A percentile compares a stretch with the other conserved stretches of the same genome.
These are phyloP conservation scores for Exocentrus adspersus DNA, from an alignment of 2,888 invertebrate species.

Conservation along the genomic window DNA sequence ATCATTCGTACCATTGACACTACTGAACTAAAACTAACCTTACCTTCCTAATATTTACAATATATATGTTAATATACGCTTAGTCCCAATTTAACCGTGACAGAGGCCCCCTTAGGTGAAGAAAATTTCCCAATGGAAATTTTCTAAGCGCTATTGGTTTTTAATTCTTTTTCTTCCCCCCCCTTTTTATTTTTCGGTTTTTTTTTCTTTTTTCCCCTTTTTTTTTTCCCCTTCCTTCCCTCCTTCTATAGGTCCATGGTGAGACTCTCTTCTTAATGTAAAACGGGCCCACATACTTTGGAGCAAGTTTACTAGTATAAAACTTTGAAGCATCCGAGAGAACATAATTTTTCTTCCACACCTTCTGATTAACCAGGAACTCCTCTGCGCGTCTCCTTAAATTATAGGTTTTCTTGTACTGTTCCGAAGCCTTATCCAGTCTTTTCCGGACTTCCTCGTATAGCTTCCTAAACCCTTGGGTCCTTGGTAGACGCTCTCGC, in stretches of 20 bases:
- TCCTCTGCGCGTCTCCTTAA: neutral
- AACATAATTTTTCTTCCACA: neutral
- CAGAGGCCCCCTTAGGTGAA: too few species aligned
- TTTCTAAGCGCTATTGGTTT: too few species aligned
- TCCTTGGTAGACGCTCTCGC: neutral
- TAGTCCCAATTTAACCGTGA: too few species aligned
- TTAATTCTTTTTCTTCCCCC: too few species aligned
- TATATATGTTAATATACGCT: too few species aligned
- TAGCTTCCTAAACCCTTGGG: neutral
- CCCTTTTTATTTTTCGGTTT: too few species aligned
- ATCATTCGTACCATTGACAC: too few species aligned
- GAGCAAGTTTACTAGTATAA: neutral
- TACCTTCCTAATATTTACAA: too few species aligned
- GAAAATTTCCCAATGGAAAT: too few species aligned
- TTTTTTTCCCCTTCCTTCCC: too few species aligned
- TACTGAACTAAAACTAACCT: too few species aligned
- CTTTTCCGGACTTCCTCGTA: neutral
- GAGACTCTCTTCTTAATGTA: neutral
- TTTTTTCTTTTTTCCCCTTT: too few species aligned
- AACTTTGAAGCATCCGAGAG: neutral
- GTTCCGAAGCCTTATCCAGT: neutral
- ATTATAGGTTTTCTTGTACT: neutral
- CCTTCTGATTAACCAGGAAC: neutral
- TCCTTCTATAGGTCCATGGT: neutral
- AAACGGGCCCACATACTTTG: neutral